Evolutionary conservation across 2,797 vertebrate genomes (phyloP), one percentile per base, ranked within the genome.

Genomic region (Liparis tanakae): DNA sequence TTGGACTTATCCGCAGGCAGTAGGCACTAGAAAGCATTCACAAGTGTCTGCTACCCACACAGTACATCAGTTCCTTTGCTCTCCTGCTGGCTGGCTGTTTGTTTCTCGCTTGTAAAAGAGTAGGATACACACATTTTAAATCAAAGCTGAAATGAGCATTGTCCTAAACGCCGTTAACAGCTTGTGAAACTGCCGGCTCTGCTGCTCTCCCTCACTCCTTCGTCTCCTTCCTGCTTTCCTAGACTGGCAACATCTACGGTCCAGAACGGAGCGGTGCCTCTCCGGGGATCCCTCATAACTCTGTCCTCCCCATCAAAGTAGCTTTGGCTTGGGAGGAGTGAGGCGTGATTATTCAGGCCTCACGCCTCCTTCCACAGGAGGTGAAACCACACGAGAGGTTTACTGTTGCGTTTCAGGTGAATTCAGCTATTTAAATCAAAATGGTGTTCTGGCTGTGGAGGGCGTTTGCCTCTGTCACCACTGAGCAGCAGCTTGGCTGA

Each of bases 41-140:
- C n/a, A 82, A 79, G 76, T 73, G 73, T 83, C 77, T 82, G 18
- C 86, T 81, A 9, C 83, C 79, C 76, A 83, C 79, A 74, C 83
- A 71, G 30, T 50, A 53, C 72, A 48, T 59, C 17, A 6, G 34
- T 5, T 73, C 67, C 30, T 67, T 67, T 67, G 68, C 70, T 82
- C 22, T 60, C 41, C 6, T 43, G 46, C 65, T 62, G 76, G 59
- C 78, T 77, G 61, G 17, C 64, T 76, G 44, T 2, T 34, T 37
- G 46, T 74, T 51, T 69, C 39, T 41, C 39, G 67, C 63, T 83
- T 76, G 71, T 81, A 74, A 79, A 13, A 61, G 60, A 80, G 62
- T 18, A 74, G 30, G 41, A 72, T 70, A 54, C 63, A 46, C 72
- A 66, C 75, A 69, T 58, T 59, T 87, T 78, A 87, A 59, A 79